Evolutionary conservation across 2,113 vertebrate species (phyloP), one percentile per base, ranked within the genome.

Genomic region (Hypanus sabinus): DNA sequence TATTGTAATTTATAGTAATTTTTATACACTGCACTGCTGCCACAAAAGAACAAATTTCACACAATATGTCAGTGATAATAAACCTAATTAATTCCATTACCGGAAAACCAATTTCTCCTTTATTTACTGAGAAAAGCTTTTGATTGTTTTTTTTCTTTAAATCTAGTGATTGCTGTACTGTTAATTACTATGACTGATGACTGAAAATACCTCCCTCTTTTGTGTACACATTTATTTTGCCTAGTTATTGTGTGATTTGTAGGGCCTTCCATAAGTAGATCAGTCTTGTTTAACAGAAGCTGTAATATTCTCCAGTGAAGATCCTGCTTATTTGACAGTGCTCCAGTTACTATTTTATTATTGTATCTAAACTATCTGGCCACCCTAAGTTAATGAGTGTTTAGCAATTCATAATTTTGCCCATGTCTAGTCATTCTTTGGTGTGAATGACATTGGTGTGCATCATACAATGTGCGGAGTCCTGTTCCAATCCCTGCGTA

Each of bases 261-360:
- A 30, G 46, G 11, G 24, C 27, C 83, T 24, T 87, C 83, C 30
- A 62, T 87, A 62, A 62, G 30, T 62, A 22, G 38, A 22, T 70
- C 68, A 70, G 55, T 6, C 80, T 55, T 83, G 24, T 65, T 90
- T 11, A 90, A 62, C 12, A 65, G 57, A 12, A 57, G 81, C 46
- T 85, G 81, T 57, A 85, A 88, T 65, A 33, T 88, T 88, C 57
- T n/a, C 60, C 30, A 65, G n/a, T 65, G 65, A 90, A 90, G 30
- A 12, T n/a, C 85, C 30, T 33, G 60, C 4, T 33, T 90, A 62
- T 90, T 79, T 33, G 76, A 79, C 30, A 65, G 62, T 20, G 36
- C 85, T 88, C 3, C 16, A 18, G 12, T 62, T 88, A 88, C 27
- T 18, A 30, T 55, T 18, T n/a, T n/a, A 65, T 33, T n/a, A 88